Evolutionary conservation across 1,140 invertebrate genomes (phyloP), one percentile per base, ranked within the genome.

Genomic region (Tachypleus tridentatus): DNA sequence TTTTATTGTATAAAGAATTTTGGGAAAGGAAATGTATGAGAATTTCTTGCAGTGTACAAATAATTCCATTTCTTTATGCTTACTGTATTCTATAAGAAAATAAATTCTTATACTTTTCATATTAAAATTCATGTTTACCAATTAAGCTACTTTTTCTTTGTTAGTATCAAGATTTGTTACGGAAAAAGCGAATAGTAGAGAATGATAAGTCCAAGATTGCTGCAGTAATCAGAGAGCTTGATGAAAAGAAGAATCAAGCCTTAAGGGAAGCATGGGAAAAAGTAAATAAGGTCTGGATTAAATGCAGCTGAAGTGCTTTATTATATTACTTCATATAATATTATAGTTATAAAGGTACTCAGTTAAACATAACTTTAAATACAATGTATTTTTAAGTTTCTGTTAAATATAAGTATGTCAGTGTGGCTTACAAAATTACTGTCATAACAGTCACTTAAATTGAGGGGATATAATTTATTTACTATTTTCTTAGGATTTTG

Each of bases 171-270:
- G 87, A 91, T 70, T 80, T 93, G 57, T 79, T 89, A 74, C 83
- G 85, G 47, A 93, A 91, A 69, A 87, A 91, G 60, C 74, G 77
- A 63, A 93, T 91, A 66, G 88, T 97, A n/a, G 85, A 93, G 71
- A 82, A 84, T 67, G 93, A 97, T 75, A 89, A 90, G 72, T 80
- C 82, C 9, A 90, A 89, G 73, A 86, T 98, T 63, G 80, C 86
- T 53, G 81, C 84, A 61, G 87, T 93, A 9, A 96, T 98, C 71
- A 79, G 82, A 52, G 87, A 93, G 72, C 79, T 97, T 70, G 94
- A 98, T 75, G 84, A 88, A 70, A 91, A 94, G 78, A 97, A 97
- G 75, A 86, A 87, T 69, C 81, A 84, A 69, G 87, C 88, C 4
- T 76, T 98, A 29, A 77, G 84, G 54, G 81, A 84, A 67, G 93